phyloP scores from a whole-genome alignment of 2,113 vertebrate genomes.

The Leptosomus discolor region DNA sequence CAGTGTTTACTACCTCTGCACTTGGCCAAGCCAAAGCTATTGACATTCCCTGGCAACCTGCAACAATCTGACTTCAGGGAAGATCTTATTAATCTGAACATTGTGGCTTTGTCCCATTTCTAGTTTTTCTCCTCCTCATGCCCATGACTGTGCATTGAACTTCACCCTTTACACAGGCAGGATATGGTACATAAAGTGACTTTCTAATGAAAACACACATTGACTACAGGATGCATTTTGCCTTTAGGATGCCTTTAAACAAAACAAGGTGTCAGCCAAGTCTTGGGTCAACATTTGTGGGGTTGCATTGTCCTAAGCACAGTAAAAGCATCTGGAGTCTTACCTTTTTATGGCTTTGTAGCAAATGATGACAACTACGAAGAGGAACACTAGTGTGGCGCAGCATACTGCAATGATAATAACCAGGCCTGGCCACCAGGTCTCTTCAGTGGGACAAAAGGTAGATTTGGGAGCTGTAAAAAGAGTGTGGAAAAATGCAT shows the following conservation, averaged over 20 bases:
- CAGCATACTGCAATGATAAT: slow-evolving; percentile 87
- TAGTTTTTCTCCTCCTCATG: not conserved
- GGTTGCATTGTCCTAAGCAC: not conserved
- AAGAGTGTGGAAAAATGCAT: slow-evolving; percentile 33
- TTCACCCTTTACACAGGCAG: not conserved
- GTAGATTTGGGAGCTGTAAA: slow-evolving; percentile 80
- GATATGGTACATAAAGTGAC: not conserved
- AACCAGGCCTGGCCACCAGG: slow-evolving; percentile 90
- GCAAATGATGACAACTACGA: slow-evolving; percentile 93
- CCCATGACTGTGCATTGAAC: not conserved
- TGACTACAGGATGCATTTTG: not conserved
- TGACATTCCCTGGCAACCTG: not conserved
- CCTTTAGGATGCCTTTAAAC: not conserved
- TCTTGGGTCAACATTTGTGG: not conserved
- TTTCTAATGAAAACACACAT: not conserved
- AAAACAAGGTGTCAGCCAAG: not conserved
- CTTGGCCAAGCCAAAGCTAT: not conserved
- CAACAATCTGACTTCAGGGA: not conserved
- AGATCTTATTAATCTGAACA: not conserved
- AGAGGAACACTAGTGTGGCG: slow-evolving; percentile 85
- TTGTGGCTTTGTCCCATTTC: not conserved
- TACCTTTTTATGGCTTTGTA: slow-evolving; percentile 99
- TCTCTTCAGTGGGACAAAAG: slow-evolving; percentile 80
- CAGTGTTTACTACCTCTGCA: not conserved
- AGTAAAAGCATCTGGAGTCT: slow-evolving; percentile 11